These are phyloP conservation scores for Drosophila malerkotliana DNA, from an alignment of 1,140 invertebrate genomes.

Conservation along the genomic window DNA sequence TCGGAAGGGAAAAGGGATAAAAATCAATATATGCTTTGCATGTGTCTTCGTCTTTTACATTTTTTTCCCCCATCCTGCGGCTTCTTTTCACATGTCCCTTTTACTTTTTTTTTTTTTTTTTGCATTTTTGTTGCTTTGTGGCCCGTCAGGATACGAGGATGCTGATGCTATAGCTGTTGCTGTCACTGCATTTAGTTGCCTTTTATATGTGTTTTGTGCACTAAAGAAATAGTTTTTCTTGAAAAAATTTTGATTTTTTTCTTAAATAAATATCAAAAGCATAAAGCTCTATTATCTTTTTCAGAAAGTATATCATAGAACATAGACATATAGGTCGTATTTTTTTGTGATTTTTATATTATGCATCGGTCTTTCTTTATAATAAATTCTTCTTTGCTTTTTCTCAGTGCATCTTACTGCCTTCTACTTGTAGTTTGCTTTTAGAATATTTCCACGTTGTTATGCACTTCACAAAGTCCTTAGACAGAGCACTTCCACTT, in stretches of 20 bases:
- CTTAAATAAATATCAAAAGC: no score
- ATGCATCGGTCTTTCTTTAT: not conserved
- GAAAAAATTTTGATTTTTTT: not conserved
- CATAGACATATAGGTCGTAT: no score
- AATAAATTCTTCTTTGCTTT: not conserved
- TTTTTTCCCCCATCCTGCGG: conserved; percentile 40
- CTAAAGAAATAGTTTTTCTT: not conserved
- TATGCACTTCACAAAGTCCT: conserved; percentile 75
- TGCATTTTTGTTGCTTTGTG: conserved; percentile 19
- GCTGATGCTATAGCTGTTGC: conserved; percentile 32
- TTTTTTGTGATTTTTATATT: no score
- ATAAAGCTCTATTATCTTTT: no score
- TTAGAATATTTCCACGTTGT: conserved; percentile 76
- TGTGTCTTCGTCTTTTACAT: conserved; percentile 22
- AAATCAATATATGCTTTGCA: conserved; percentile 72
- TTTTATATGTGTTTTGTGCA: not conserved
- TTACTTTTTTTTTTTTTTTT: conserved; percentile 9
- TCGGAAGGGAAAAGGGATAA: conserved; percentile 30
- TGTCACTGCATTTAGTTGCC: conserved; percentile 38
- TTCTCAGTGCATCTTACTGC: conserved; percentile 4
- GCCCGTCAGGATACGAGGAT: conserved; percentile 19
- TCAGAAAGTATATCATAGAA: no score
- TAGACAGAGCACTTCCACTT: conserved; percentile 61
- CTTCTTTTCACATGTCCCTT: conserved; percentile 27
- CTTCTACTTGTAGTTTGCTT: conserved; percentile 65